Evolutionary conservation across 2,888 invertebrate genomes (phyloP).

Genomic region (Amphimallon solstitiale): DNA sequence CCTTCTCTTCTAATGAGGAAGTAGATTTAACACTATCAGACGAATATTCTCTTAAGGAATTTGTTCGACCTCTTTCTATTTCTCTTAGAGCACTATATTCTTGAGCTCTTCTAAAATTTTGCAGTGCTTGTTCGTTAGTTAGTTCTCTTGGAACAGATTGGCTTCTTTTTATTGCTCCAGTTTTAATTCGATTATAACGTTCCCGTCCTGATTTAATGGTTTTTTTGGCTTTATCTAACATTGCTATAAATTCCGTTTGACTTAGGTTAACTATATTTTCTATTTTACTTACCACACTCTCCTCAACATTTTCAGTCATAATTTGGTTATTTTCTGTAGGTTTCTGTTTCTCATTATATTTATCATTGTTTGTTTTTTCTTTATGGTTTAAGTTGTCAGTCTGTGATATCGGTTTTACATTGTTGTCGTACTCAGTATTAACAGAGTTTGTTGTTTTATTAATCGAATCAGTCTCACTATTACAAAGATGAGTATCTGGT

Average conservation of each 20-base stretch:
- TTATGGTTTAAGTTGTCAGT: too few relatives aligned
- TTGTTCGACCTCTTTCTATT: slow-evolving; percentile 54
- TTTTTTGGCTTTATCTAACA: slow-evolving; percentile 59
- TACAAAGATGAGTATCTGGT: too few relatives aligned
- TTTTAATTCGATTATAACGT: slow-evolving; percentile 30
- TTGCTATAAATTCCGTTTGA: slow-evolving; percentile 54
- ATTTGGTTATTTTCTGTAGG: background rate
- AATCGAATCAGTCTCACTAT: too few relatives aligned
- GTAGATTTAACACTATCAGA: slow-evolving; percentile 48
- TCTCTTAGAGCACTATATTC: slow-evolving; percentile 60
- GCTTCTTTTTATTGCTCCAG: slow-evolving; percentile 63
- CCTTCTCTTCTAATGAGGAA: slow-evolving; percentile 46
- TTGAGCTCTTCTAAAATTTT: slow-evolving; percentile 64
- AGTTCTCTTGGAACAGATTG: slow-evolving; percentile 68
- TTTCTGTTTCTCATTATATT: background rate
- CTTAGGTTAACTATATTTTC: slow-evolving; percentile 54
- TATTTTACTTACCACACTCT: slow-evolving; percentile 40
- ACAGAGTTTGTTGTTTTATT: background rate
- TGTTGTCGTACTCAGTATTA: background rate
- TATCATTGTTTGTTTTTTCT: too few relatives aligned
- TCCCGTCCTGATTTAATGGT: slow-evolving; percentile 46
- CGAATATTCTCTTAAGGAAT: slow-evolving; percentile 50
- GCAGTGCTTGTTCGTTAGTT: slow-evolving; percentile 69
- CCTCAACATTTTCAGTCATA: background rate
- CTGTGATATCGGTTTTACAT: too few relatives aligned